Evolutionary conservation across 2,888 invertebrate species (phyloP), one percentile per base, ranked within the genome.

Genomic region (Pterostichus niger): DNA sequence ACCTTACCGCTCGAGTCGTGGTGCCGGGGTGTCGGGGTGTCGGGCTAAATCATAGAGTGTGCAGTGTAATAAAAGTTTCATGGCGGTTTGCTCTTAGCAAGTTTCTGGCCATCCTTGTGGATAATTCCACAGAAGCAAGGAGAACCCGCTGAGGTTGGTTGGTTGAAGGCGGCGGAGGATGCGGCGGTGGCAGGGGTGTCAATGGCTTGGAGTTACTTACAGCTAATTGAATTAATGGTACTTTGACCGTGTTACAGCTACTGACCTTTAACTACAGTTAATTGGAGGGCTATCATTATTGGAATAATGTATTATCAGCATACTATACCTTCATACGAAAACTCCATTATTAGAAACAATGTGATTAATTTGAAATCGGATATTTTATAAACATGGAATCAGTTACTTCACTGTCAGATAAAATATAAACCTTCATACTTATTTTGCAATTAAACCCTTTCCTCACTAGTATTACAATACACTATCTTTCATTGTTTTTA

Each of bases 61-160:
- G 68, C 44, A 71, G 68, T 71, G 44, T 71, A 44, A 71, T 71
- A 71, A 71, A 71, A 71, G 68, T 71, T 71, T 71, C 68, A 46
- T 71, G 44, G 68, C 17, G 68, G 68, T 71, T 71, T 71, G 40
- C 68, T 71, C 68, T 71, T 71, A 71, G 68, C 44, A 71, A 64
- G 31, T 64, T 40, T 40, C 40, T 2, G 40, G 40, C 40, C 40
- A 40, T 40, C 40, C 2, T 40, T 40, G 40, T 9, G 40, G 40
- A 35, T 35, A 35, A 35, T 35, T 35, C 35, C 35, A 3, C 4
- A 35, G 35, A 35, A 49, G 24, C 24, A 24, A 24, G 24, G 49
- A 49, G 49, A 49, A 6, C 40, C n/a, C n/a, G 64, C 17, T 35
- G 59, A 24, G 31, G 59, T 59, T 24, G 24, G 24, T 24, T 2